phyloP scores from a whole-genome alignment of 2,113 vertebrate genomes.

The Perca flavescens region DNA sequence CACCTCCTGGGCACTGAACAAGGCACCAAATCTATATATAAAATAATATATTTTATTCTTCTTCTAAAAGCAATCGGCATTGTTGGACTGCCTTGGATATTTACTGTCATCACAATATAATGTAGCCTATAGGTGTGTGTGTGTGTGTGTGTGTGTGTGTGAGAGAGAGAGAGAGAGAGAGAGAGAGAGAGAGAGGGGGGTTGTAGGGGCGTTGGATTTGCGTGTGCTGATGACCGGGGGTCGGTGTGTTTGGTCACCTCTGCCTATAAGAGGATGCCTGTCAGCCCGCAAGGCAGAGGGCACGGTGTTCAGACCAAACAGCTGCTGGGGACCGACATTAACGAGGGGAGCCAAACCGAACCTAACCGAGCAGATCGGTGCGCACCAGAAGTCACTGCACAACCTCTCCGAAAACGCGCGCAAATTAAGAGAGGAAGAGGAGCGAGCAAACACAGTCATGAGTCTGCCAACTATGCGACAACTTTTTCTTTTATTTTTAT shows the following conservation, averaged over 20 bases:
- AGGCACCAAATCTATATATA: too few species aligned
- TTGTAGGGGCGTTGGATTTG: slow-evolving; percentile 31
- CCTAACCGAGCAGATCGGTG: not conserved
- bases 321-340: not conserved
- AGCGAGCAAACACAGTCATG: slow-evolving; percentile 42
- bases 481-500: slow-evolving; percentile 63
- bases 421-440: not conserved
- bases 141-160: not conserved
- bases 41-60: too few species aligned
- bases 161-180: not conserved
- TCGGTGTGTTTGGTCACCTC: slow-evolving; percentile 70
- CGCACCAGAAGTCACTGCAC: not conserved
- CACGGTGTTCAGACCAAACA: slow-evolving; percentile 1
- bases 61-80: too few species aligned
- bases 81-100: too few species aligned
- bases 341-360: not conserved
- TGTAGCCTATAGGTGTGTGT: too few species aligned
- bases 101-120: too few species aligned
- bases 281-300: slow-evolving; percentile 32
- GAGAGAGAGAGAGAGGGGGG: not conserved
- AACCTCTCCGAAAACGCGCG: not conserved
- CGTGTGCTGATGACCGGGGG: slow-evolving; percentile 30
- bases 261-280: slow-evolving; percentile 27
- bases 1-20: too few species aligned
- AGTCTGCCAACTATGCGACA: slow-evolving; percentile 37